Base-by-base conservation (phyloP, 2,888 invertebrate species). In the Phalangium opilio region DNA sequence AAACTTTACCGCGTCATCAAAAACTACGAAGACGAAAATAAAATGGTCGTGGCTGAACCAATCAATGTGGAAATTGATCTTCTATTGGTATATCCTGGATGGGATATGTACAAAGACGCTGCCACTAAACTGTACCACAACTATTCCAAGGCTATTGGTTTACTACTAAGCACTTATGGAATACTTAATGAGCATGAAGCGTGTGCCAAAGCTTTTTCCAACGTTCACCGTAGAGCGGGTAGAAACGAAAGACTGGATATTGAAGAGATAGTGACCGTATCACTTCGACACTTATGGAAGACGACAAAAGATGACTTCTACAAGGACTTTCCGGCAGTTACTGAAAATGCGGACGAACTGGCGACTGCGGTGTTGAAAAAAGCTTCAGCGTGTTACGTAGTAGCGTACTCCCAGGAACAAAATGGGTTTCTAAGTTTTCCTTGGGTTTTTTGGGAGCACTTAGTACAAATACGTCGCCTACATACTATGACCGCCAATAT, bases 341-440 rank as follows among this genome's bases (percentile, higher is more conserved):
- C 20, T 2, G 21, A 5, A 41, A 40, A 14, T 18, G 17, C 21
- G 8, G 15, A 21, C 3, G 19, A 43, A 19, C 44, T 33, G 14
- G 20, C 20, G 15, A 20, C 20, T 21, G 17, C 20, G 8, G 35
- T 19, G 34, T 19, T 43, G 19, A 19, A 36, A 27, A 47, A 47
- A 19, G 47, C 47, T 8, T 43, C 47, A 7, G 47, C 47, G 3
- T 47, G 47, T 43, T 47, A 47, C 34, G 43, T 47, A 43, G 34
- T 47, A 20, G 43, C 47, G 4, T 47, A 47, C 20, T n/a, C 27
- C 4, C 27, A 14, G n/a, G 11, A 11, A 2, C 3, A 42, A 12
- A n/a, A 11, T 4, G 11, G 11, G 3, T 21, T 32, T n/a, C 20
- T 17, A 11, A 42, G 42, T 14, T 42, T 42, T 14, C 42, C 42